A percentile compares a stretch with the other conserved stretches of the same genome.
Conservation (phyloP, 2,113 vertebrate species). For the Rhinogobius similis region DNA sequence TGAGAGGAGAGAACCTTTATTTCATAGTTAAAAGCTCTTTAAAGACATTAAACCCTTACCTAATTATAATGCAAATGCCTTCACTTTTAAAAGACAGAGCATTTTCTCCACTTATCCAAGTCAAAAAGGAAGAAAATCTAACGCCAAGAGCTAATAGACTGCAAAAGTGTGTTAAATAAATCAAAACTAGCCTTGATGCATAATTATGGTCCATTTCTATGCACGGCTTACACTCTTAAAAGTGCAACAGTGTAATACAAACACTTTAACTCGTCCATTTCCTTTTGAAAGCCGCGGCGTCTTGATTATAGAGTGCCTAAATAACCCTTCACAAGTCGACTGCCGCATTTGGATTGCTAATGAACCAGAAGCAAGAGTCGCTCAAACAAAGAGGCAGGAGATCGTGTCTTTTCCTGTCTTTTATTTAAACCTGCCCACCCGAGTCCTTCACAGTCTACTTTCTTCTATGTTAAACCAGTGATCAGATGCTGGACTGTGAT, state of each 20-base stretch:
- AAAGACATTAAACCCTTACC: too few relatives aligned
- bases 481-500: constrained; percentile 50
- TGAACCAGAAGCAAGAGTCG: constrained; percentile 20
- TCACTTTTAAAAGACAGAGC: too few relatives aligned
- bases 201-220: constrained; percentile 28
- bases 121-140: background rate
- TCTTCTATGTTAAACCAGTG: constrained; percentile 25
- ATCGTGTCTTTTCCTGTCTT: background rate
- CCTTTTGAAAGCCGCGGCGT: constrained; percentile 1
- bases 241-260: constrained; percentile 26
- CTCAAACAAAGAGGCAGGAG: constrained; percentile 4
- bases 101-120: background rate
- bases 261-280: constrained; percentile 33
- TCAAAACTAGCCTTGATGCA: background rate
- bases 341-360: constrained; percentile 40
- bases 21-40: too few relatives aligned
- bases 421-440: background rate
- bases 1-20: too few relatives aligned
- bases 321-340: constrained; percentile 25
- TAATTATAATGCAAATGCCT: too few relatives aligned
- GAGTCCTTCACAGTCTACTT: background rate
- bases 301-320: constrained; percentile 45
- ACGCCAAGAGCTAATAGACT: background rate
- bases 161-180: background rate
- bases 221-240: constrained; percentile 9